phyloP scores from a whole-genome alignment of 2,113 vertebrate species.

The Plectropomus leopardus region DNA sequence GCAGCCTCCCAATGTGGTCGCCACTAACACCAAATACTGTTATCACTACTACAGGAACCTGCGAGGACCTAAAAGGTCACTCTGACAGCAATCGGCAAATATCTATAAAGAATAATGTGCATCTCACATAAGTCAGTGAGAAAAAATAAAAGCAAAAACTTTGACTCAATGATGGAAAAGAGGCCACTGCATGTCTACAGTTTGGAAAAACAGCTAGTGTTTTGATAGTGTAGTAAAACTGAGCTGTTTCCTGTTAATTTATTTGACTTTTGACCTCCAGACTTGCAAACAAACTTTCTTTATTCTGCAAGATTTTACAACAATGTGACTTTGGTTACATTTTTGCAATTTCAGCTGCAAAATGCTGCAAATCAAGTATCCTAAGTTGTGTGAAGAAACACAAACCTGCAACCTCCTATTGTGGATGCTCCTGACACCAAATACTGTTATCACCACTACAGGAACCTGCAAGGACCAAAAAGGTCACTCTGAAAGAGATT shows the following conservation, averaged over 20 bases:
- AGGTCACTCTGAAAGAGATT: neutral
- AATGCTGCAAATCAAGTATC: neutral
- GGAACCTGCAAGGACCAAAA: neutral
- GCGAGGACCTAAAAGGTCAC: neutral
- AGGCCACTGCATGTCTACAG: no score
- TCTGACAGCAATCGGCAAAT: neutral
- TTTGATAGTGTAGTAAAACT: no score
- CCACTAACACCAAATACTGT: neutral
- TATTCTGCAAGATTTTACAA: neutral
- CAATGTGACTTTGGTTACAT: no score
- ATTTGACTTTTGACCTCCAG: neutral
- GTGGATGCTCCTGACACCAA: neutral
- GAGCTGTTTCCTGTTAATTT: no score
- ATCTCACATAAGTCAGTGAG: no score
- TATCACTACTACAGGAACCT: neutral
- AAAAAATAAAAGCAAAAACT: neutral
- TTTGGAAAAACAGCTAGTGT: neutral
- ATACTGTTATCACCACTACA: neutral
- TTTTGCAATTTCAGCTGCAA: neutral
- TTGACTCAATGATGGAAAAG: neutral
- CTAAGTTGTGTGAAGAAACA: neutral
- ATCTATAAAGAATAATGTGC: no score
- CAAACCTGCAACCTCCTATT: neutral
- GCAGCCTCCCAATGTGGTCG: neutral
- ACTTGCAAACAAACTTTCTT: neutral